phyloP scores from a whole-genome alignment of 1,140 invertebrate species.

The Araneus ventricosus region DNA sequence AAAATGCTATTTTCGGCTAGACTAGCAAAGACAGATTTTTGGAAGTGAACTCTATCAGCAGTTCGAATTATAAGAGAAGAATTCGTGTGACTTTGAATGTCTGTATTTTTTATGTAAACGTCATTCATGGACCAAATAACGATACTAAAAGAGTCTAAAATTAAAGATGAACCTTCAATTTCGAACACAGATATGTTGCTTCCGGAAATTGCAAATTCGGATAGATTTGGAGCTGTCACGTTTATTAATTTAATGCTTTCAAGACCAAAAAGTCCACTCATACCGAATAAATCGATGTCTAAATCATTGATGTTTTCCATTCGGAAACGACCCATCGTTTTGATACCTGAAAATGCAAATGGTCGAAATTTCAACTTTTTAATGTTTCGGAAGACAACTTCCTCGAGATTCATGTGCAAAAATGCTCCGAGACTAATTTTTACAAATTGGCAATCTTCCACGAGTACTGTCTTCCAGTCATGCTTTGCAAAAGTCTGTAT shows the following conservation, averaged over 20 bases:
- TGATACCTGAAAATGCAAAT: neutral
- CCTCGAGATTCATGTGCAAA: neutral
- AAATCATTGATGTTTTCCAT: neutral
- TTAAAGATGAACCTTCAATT: neutral
- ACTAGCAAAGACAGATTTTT: neutral
- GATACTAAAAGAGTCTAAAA: neutral
- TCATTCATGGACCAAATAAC: neutral
- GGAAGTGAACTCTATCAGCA: neutral
- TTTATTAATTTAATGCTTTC: neutral
- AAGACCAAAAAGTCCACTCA: neutral
- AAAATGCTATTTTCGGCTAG: neutral
- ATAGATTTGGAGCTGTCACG: conserved; percentile 1
- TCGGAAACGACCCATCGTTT: neutral
- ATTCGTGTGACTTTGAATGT: neutral
- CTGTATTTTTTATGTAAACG: neutral
- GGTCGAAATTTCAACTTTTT: neutral
- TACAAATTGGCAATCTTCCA: neutral
- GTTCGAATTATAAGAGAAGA: neutral
- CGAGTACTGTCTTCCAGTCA: neutral
- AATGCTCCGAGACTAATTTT: conserved; percentile 1
- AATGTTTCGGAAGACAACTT: neutral
- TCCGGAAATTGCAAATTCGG: conserved; percentile 5
- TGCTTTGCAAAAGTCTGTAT: neutral
- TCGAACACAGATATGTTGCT: neutral
- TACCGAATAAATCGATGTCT: neutral